These are phyloP conservation scores for Camarhynchus parvulus DNA, from an alignment of 2,113 vertebrate genomes.

Conservation along the genomic window DNA sequence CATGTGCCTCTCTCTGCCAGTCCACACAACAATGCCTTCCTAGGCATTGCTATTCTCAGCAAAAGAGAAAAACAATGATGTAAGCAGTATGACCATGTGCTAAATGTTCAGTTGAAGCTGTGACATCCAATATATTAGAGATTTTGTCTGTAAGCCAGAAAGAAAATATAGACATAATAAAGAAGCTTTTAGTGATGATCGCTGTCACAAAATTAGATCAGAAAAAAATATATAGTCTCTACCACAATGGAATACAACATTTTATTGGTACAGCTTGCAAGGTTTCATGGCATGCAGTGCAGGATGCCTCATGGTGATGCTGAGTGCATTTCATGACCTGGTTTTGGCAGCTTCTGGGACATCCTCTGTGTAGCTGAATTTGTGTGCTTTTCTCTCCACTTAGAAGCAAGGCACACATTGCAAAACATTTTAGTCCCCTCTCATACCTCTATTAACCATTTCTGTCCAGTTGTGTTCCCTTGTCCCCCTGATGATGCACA, in stretches of 20 bases:
- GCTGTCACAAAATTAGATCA: slow-evolving; percentile 30
- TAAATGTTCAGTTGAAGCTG: slow-evolving; percentile 35
- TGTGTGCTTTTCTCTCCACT: slow-evolving; percentile 34
- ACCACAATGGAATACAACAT: background rate
- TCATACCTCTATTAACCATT: background rate
- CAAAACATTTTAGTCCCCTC: background rate
- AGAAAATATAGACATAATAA: background rate
- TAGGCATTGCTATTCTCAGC: slow-evolving; percentile 18
- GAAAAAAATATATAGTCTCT: background rate
- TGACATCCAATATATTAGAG: background rate
- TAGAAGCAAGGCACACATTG: slow-evolving; percentile 35
- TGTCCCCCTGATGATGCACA: background rate
- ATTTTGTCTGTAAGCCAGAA: slow-evolving; percentile 14
- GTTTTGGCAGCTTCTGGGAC: slow-evolving; percentile 42
- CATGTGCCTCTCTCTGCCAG: slow-evolving; percentile 65
- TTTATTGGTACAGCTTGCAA: slow-evolving; percentile 10
- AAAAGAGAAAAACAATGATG: background rate
- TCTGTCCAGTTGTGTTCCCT: background rate
- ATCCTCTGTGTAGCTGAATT: background rate
- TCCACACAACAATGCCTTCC: slow-evolving; percentile 52
- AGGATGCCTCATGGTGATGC: slow-evolving; percentile 41
- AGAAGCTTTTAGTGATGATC: slow-evolving; percentile 30
- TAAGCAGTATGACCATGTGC: background rate
- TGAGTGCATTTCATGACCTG: slow-evolving; percentile 50
- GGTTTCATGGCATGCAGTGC: slow-evolving; percentile 43